Evolutionary conservation across 2,113 vertebrate genomes (phyloP).

Genomic region (Leptodactylus fuscus): DNA sequence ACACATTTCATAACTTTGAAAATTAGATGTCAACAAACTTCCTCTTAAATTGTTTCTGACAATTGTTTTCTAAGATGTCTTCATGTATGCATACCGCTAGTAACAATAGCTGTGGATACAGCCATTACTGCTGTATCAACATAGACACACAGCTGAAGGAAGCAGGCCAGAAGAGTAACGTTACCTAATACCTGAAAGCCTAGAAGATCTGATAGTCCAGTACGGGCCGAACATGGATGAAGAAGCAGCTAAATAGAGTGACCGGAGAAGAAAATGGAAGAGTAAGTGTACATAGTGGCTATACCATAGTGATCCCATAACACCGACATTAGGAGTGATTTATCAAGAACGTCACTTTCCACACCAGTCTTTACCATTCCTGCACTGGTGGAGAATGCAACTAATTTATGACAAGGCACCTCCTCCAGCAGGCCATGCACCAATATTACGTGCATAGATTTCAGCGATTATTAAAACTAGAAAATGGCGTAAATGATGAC

Average conservation of each 20-base stretch:
- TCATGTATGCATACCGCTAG: background rate
- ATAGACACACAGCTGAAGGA: background rate
- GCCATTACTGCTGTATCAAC: background rate
- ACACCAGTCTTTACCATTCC: too few relatives aligned
- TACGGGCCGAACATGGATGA: background rate
- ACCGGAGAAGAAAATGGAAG: too few relatives aligned
- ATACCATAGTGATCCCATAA: background rate
- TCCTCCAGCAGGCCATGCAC: too few relatives aligned
- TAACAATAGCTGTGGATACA: background rate
- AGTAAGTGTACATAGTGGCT: background rate
- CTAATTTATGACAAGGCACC: too few relatives aligned
- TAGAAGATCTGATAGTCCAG: background rate
- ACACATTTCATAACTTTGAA: constrained; percentile 21
- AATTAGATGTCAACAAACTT: background rate
- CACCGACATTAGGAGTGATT: background rate
- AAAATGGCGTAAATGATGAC: too few relatives aligned
- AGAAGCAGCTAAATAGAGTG: too few relatives aligned
- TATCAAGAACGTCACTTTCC: too few relatives aligned
- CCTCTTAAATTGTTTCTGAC: background rate
- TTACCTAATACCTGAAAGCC: background rate
- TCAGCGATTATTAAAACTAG: too few relatives aligned
- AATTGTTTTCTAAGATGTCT: background rate
- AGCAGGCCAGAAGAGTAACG: background rate
- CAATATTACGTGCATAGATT: too few relatives aligned
- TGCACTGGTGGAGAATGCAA: too few relatives aligned